Base-by-base conservation (phyloP, 1,140 invertebrate genomes). In the Drosophila ercepeae region DNA sequence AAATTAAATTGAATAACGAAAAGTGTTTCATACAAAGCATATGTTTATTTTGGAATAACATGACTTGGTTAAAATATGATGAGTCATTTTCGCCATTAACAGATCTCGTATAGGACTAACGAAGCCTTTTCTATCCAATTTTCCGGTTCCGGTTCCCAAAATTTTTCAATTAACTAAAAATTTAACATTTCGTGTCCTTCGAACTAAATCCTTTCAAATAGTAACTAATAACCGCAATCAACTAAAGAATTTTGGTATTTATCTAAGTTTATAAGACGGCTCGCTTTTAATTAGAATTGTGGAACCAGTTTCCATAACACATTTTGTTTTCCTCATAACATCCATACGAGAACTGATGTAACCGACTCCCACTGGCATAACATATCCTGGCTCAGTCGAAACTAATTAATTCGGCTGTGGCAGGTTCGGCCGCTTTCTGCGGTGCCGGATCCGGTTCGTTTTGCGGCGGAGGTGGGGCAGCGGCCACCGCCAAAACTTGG, bases 381-480 rank as follows among this genome's bases (percentile, higher is more conserved):
- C 50, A 52, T 44, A 14, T 42, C 29, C 6, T 11, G 18, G 5
- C 81, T 93, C 92, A 95, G 92, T 95, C 95, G 89, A 95, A 95
- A 84, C 94, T 94, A 49, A 95, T 95, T 1, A 95, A 91, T 90
- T 95, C 95, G 46, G 94, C 95, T 4, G 94, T 95, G 74, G 93
- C 93, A 21, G 93, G 93, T 64, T 94, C 64, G 78, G 75, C 89
- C 4, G 92, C 79, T 32, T 77, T 88, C 36, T 89, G 89, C 9
- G 90, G 69, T 4, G 55, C 45, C 19, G 82, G 83, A 46, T 88
- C 75, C 1, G 82, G 89, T 34, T 78, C 89, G 42, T 91, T 91
- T 67, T 92, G 89, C 34, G 92, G 92, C 19, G 91, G 90, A 42
- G 89, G 84, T 46, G 90, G 89, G 13, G 86, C 75, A 6, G 84